Evolutionary conservation across 2,888 invertebrate genomes (phyloP).

Genomic region (Hypercompe scribonia): DNA sequence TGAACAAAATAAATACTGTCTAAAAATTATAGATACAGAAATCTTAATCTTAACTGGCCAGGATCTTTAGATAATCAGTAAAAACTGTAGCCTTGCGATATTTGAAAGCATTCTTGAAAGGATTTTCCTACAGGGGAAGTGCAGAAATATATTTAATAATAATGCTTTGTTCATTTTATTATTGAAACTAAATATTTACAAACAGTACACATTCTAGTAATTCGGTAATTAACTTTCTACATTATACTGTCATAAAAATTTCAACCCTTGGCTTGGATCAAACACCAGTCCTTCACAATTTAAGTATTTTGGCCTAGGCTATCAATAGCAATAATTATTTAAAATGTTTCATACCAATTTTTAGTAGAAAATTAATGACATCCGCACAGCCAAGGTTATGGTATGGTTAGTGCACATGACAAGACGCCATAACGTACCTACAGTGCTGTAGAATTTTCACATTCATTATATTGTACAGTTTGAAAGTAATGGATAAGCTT

Average conservation of each 20-base stretch:
- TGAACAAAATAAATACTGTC: too few relatives aligned
- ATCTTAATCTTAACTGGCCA: background rate
- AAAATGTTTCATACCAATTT: slow-evolving; percentile 34
- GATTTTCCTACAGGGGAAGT: background rate
- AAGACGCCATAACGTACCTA: background rate
- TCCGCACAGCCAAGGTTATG: slow-evolving; percentile 66
- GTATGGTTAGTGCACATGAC: slow-evolving; percentile 39
- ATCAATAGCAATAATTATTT: slow-evolving; percentile 16
- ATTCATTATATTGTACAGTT: background rate
- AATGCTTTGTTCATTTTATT: background rate
- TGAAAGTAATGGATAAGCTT: background rate
- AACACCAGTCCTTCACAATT: slow-evolving; percentile 16
- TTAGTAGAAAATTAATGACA: slow-evolving; percentile 49
- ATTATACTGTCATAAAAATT: background rate
- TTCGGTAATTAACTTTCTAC: background rate
- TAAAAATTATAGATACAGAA: background rate
- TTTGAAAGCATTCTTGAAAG: background rate
- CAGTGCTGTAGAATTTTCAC: background rate
- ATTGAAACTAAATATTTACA: slow-evolving; percentile 8
- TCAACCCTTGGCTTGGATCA: background rate
- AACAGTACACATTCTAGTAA: background rate
- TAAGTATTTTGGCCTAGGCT: slow-evolving; percentile 51
- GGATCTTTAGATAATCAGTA: background rate
- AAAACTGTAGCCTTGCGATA: background rate
- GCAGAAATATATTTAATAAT: slow-evolving; percentile 1